Conservation (phyloP, 2,797 vertebrate species). For the Semaprochilodus insignis region DNA sequence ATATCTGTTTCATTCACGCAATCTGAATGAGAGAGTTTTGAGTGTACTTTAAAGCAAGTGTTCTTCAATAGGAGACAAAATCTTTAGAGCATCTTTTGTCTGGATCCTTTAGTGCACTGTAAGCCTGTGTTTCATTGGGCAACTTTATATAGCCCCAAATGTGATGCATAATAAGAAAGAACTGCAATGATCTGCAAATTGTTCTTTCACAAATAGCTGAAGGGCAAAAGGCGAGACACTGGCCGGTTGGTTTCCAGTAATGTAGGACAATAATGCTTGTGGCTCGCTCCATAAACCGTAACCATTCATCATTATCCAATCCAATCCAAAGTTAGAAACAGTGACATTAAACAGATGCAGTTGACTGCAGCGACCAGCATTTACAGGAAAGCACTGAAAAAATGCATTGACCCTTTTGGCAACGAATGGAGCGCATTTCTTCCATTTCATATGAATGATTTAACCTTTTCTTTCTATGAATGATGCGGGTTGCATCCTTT, state of each 20-base stretch:
- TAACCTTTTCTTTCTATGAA: neutral
- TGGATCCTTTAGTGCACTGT: neutral
- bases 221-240: slow-evolving; percentile 29
- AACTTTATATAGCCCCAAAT: slow-evolving; percentile 5
- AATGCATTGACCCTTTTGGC: neutral
- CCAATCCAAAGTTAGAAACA: slow-evolving; percentile 18
- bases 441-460: neutral
- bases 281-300: slow-evolving; percentile 14
- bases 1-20: slow-evolving; percentile 36
- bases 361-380: slow-evolving; percentile 5
- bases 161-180: slow-evolving; percentile 32
- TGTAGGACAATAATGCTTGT: slow-evolving; percentile 11
- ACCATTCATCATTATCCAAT: slow-evolving; percentile 35
- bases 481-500: neutral
- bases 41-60: slow-evolving; percentile 7
- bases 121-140: slow-evolving; percentile 7
- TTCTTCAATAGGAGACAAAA: slow-evolving; percentile 20
- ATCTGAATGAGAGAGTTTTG: slow-evolving; percentile 32
- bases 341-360: slow-evolving; percentile 12
- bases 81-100: slow-evolving; percentile 27
- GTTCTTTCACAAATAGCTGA: slow-evolving; percentile 36
- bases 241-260: slow-evolving; percentile 27
- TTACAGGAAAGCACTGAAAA: slow-evolving; percentile 2
- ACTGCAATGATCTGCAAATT: slow-evolving; percentile 15
- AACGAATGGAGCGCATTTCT: neutral